Conservation (phyloP, 37 sponge, comb jelly and placozoan genomes). For the Haliclona indistincta region DNA sequence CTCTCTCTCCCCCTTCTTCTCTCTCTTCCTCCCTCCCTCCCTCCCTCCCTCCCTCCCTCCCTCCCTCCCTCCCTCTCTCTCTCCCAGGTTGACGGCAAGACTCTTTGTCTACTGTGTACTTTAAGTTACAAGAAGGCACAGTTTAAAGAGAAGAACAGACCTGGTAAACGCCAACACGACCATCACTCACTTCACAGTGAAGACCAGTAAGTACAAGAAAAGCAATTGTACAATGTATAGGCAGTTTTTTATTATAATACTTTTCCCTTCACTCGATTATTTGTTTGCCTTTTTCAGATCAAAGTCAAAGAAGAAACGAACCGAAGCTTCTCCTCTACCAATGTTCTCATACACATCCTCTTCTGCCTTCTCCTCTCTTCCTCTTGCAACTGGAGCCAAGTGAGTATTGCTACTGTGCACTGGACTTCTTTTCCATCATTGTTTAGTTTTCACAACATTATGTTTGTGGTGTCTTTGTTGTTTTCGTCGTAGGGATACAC, state of each 20-base stretch:
- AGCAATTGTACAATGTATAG: background rate
- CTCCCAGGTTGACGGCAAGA: constrained; percentile 75
- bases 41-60: constrained; percentile 8
- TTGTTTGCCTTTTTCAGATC: too few species aligned
- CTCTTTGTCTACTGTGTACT: constrained; percentile 80
- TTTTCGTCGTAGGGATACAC: background rate
- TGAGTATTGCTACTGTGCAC: too few species aligned
- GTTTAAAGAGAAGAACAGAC: constrained; percentile 45
- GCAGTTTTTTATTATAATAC: too few species aligned
- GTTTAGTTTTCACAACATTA: too few species aligned
- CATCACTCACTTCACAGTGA: background rate
- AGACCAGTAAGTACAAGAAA: background rate
- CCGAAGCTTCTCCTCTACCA: background rate
- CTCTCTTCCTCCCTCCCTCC: constrained; percentile 2
- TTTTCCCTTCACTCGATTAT: background rate
- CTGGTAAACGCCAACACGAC: background rate
- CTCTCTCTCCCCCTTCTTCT: constrained; percentile 1
- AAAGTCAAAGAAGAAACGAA: too few species aligned
- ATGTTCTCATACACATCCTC: background rate
- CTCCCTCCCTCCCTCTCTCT: background rate
- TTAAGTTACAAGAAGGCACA: constrained; percentile 78
- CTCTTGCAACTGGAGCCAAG: too few species aligned
- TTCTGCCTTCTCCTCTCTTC: constrained; percentile 6
- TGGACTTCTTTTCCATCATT: too few species aligned
- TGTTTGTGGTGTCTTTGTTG: background rate